Evolutionary conservation across 2,113 vertebrate genomes (phyloP), one percentile per base, ranked within the genome.

Genomic region (Chlorocebus sabaeus): DNA sequence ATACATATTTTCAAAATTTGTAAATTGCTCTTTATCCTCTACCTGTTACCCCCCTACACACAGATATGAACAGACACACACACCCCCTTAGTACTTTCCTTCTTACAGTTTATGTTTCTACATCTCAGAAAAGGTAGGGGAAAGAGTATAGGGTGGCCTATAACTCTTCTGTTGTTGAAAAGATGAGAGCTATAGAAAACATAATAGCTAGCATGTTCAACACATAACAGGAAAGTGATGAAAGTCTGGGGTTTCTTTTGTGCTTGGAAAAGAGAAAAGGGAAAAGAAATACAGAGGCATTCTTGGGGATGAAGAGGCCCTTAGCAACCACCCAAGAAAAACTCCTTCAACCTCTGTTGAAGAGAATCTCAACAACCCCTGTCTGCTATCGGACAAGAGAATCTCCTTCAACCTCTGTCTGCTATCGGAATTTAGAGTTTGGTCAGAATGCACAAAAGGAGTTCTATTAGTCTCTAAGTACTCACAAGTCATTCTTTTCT

Each of bases 21-120:
- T 27, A 38, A 89, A 91, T 45, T 89, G 30, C 13, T 67, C 48
- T 93, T 96, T 96, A 48, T 92, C 50, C 32, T 95, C 50, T 23
- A 72, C 43, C 61, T 75, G 32, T 64, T 48, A 67, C 10, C 9
- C 9, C 70, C 4, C 2, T 59, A 40, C 64, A 64, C 40, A 93
- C 27, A 93, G 6, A 70, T 55, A 30, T 8, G 64, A 80, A 70
- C 1, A 76, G 35, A 92, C 64, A 92, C 14, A 43, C 5, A 85
- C 5, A 7, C 18, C 6, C 52, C 52, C 11, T 59, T 20, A 25
- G 30, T 30, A 30, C 50, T 50, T 64, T n/a, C 35, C 64, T 87
- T 59, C 50, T 35, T 43, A 38, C 5, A 76, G 1, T 35, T 35
- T 48, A 43, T 43, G 64, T 70, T 38, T 16, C n/a, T 25, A 72